Evolutionary conservation across 2,888 invertebrate species (phyloP), one percentile per base, ranked within the genome.

Genomic region (Phasia obesa): DNA sequence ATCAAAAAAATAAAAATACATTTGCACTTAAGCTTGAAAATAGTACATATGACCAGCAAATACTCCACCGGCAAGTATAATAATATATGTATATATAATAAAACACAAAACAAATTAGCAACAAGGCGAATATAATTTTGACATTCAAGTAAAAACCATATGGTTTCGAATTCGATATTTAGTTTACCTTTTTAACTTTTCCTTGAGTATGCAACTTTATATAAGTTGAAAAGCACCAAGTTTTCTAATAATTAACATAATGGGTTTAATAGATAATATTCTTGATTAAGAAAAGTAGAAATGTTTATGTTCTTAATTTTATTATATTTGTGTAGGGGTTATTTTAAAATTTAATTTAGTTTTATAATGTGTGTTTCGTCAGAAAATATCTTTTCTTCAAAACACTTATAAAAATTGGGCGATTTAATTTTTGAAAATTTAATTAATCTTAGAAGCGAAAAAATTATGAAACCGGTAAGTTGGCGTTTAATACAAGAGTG

Each of bases 131-230:
- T n/a, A n/a, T n/a, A n/a, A n/a, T n/a, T n/a, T n/a, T n/a, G n/a
- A n/a, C n/a, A n/a, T n/a, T n/a, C n/a, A n/a, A n/a, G n/a, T n/a
- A n/a, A n/a, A n/a, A n/a, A n/a, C n/a, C n/a, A n/a, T n/a, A 84
- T 49, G 77, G 70, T 38, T 62, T 84, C 78, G 74, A 87, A 88
- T 65, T 86, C 94, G 7, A 93, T 90, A 80, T 97, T 97, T 87
- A 96, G n/a, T n/a, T n/a, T n/a, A n/a, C n/a, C n/a, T n/a, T n/a
- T n/a, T n/a, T n/a, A n/a, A n/a, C n/a, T n/a, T n/a, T n/a, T n/a
- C n/a, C n/a, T n/a, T 96, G 96, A 96, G 96, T 53, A 94, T 96
- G 93, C 96, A 96, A 15, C 91, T 96, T 65, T 94, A 94, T 89
- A 92, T 92, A 0, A 90, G 85, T 83, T 35, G 76, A 0, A 87